Conservation (phyloP, 2,113 vertebrate genomes). For the Acrocephalus arundinaceus region DNA sequence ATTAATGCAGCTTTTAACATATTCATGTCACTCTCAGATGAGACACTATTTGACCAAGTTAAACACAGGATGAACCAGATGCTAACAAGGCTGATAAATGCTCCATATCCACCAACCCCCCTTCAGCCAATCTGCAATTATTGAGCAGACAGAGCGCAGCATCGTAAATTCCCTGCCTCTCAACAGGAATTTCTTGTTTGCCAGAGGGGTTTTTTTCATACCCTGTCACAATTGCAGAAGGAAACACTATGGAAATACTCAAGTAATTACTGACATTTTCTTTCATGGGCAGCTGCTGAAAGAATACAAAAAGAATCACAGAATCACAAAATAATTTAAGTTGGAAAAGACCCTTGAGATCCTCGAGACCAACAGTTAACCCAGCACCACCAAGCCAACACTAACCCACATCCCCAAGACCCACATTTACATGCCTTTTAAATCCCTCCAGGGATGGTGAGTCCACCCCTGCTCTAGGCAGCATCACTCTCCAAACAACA, state of each 20-base stretch:
- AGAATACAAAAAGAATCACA: background rate
- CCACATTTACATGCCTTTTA: background rate
- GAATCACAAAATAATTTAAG: background rate
- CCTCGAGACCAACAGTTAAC: background rate
- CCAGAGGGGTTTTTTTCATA: background rate
- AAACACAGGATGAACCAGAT: background rate
- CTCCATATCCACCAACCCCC: background rate
- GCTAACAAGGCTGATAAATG: background rate
- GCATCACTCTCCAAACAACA: background rate
- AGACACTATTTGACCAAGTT: background rate
- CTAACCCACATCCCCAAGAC: background rate
- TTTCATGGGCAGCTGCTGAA: background rate
- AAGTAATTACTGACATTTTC: background rate
- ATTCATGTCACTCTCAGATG: background rate
- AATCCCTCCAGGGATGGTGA: background rate
- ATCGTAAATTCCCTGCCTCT: background rate
- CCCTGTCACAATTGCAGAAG: background rate
- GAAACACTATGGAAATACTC: background rate
- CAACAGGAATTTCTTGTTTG: background rate
- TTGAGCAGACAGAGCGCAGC: background rate
- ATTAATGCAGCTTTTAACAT: background rate
- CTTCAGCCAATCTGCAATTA: background rate
- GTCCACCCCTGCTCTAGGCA: background rate
- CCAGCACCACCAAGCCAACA: background rate
- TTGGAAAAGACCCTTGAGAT: background rate